Base-by-base conservation (phyloP, 2,113 vertebrate species). In the Ifrita kowaldi region DNA sequence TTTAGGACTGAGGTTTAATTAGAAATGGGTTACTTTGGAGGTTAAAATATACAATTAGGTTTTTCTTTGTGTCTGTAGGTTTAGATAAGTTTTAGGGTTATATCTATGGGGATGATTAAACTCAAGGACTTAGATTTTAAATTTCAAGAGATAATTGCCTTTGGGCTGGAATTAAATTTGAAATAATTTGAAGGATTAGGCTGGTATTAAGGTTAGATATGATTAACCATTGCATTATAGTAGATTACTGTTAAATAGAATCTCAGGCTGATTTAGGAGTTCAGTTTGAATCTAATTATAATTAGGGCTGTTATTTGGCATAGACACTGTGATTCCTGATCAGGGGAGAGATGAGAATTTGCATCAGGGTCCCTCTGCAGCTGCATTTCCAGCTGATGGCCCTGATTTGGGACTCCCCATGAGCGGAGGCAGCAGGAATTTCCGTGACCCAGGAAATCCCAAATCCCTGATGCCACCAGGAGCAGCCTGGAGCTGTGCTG, bases 161-260 rank as follows among this genome's bases (percentile, higher is more conserved):
- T 77, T 84, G 76, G 64, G 75, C 53, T 83, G 53, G 53, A 92
- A 88, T 84, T 81, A 92, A 87, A 94, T 74, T 84, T 77, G 37
- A 74, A 93, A 97, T 80, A 41, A 90, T 83, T 73, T 64, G 59
- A 86, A 83, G 80, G 83, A 92, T 94, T 89, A 77, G 37, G 18
- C 35, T 84, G 70, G 50, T 60, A 86, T 96, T 88, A 83, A 88
- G 32, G 63, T 86, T 77, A 96, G 67, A 83, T 88, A 65, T 69
- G 67, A 74, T 95, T 90, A 90, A 85, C 30, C 23, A 76, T 85
- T 83, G 67, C 79, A 64, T 64, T 91, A 46, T 28, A 74, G 60
- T 52, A 82, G 60, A 87, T 90, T 67, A 59, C 2, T 8, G 65
- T 87, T 75, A 85, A 92, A 90, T 50, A 85, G 32, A 63, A 68